phyloP scores from a whole-genome alignment of 2,888 invertebrate species.

The Falcaria lacertinaria region DNA sequence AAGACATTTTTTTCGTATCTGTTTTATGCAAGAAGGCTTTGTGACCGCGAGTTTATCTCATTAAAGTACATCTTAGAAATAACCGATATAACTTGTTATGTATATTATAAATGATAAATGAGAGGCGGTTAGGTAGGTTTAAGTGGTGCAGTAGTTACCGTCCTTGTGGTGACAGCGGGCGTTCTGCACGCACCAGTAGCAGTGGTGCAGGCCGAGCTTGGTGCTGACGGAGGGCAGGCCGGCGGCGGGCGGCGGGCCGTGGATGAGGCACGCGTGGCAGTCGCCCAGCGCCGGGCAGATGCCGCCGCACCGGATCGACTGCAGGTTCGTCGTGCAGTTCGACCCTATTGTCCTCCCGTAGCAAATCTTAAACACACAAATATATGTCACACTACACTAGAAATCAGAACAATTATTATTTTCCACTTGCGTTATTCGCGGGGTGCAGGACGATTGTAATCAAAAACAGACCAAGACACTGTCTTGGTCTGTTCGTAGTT shows the following conservation, averaged over 20 bases:
- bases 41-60: too few relatives aligned
- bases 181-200: slow-evolving; percentile 96
- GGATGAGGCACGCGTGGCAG: slow-evolving; percentile 94
- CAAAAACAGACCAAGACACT: too few relatives aligned
- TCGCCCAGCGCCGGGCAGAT: slow-evolving; percentile 93
- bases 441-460: too few relatives aligned
- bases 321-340: slow-evolving; percentile 93
- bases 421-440: too few relatives aligned
- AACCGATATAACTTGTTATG: too few relatives aligned
- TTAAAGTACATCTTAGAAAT: too few relatives aligned
- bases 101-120: too few relatives aligned
- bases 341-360: slow-evolving; percentile 92
- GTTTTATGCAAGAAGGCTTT: too few relatives aligned
- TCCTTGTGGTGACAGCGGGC: slow-evolving; percentile 93
- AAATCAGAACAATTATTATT: background rate
- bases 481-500: too few relatives aligned
- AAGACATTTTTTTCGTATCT: too few relatives aligned
- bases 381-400: background rate
- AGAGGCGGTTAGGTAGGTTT: background rate
- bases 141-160: slow-evolving; percentile 60
- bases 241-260: slow-evolving; percentile 80
- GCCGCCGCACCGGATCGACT: slow-evolving; percentile 92
- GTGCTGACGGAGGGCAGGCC: slow-evolving; percentile 82
- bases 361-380: slow-evolving; percentile 74
- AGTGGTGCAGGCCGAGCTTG: slow-evolving; percentile 88